Conservation (phyloP, 2,888 invertebrate genomes). For the Troglohyphantes excavatus region DNA sequence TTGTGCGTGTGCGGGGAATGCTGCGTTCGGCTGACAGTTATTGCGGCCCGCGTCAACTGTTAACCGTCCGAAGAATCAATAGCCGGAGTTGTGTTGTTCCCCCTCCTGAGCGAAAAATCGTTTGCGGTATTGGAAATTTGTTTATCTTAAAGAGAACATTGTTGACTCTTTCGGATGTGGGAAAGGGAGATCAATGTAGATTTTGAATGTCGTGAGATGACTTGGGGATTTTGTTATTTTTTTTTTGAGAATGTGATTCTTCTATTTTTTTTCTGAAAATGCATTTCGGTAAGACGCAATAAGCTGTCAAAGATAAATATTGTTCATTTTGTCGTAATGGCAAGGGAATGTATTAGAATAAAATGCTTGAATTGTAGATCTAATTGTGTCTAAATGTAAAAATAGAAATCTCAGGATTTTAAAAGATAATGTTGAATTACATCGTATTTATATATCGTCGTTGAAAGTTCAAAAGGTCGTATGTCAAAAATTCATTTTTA, state of each 20-base stretch:
- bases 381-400: too few species aligned
- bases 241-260: too few species aligned
- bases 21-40: conserved; percentile 3
- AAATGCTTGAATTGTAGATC: too few species aligned
- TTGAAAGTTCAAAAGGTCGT: too few species aligned
- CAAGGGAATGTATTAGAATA: too few species aligned
- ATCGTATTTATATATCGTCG: too few species aligned
- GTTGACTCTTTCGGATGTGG: not conserved
- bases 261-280: not conserved
- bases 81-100: conserved; percentile 9
- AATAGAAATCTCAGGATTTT: too few species aligned
- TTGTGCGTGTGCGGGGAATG: not conserved
- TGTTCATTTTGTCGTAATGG: too few species aligned
- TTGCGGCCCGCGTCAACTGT: conserved; percentile 24
- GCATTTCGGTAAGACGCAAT: not conserved
- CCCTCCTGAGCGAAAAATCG: not conserved
- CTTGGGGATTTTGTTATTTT: not conserved
- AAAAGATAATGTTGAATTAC: too few species aligned
- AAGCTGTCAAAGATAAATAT: not conserved
- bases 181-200: not conserved
- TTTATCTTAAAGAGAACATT: not conserved
- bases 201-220: not conserved
- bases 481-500: too few species aligned
- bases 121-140: conserved; percentile 33
- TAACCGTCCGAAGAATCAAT: conserved; percentile 10